These are phyloP conservation scores for Urocyon cinereoargenteus DNA, from an alignment of 2,797 vertebrate species.

Conservation along the genomic window DNA sequence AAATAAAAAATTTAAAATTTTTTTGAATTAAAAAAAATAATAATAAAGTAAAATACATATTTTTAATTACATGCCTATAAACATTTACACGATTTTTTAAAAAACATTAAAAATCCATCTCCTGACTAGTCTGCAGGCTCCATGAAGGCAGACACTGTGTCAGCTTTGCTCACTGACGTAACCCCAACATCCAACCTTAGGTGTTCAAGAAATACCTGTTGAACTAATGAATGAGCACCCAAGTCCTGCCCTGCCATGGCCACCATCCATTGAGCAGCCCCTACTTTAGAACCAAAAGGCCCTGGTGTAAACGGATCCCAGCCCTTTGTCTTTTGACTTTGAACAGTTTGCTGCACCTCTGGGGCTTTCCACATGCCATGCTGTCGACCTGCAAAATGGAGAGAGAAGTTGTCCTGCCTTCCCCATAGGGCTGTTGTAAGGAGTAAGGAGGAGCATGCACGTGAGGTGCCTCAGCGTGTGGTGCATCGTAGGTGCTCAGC, in stretches of 20 bases:
- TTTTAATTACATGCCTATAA: not conserved
- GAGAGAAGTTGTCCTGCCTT: not conserved
- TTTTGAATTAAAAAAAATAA: too few species aligned
- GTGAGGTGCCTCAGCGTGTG: not conserved
- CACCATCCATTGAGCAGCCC: rapidly evolving
- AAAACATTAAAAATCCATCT: not conserved
- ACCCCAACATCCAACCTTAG: not conserved
- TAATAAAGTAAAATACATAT: not conserved
- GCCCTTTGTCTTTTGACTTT: not conserved
- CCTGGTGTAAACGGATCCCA: not conserved
- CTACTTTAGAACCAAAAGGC: not conserved
- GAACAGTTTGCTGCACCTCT: not conserved
- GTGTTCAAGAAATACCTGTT: not conserved
- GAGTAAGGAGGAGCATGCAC: not conserved
- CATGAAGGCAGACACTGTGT: not conserved
- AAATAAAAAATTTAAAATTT: too few species aligned
- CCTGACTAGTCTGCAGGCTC: not conserved
- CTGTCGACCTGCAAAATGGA: rapidly evolving
- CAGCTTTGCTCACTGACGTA: not conserved
- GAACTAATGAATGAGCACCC: not conserved
- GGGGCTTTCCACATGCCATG: not conserved
- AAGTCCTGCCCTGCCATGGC: not conserved
- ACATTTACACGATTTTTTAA: not conserved
- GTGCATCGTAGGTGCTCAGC: not conserved
- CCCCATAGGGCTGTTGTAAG: rapidly evolving